Base-by-base conservation (phyloP, 2,113 vertebrate species). In the Cyanocitta stelleri region DNA sequence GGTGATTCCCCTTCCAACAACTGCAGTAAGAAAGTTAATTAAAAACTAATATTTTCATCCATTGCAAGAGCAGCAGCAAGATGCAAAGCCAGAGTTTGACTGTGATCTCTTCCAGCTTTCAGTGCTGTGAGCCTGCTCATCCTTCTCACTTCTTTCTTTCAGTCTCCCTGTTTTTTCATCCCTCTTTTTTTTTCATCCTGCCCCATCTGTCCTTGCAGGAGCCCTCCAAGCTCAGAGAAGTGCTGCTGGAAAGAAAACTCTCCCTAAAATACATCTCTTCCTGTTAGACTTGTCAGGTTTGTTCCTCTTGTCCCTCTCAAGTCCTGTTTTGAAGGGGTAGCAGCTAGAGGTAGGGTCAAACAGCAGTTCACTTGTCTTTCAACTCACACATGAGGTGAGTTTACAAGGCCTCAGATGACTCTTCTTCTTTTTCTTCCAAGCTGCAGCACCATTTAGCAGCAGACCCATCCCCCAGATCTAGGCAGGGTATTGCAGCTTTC, bases 11-110 rank as follows among this genome's bases (percentile, higher is more conserved):
- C 22, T 96, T 97, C 80, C 95, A 95, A 95, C 92, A 90, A 92
- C 82, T 51, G 86, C 76, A 85, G 66, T 71, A 81, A 90, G 96
- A 89, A 95, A 97, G 97, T 94, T 96, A 97, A 98, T 97, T 94
- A 97, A 97, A 98, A 97, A 84, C 91, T 95, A 97, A 97, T 98
- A 96, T 97, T 97, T 95, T 72, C 55, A 59, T 61, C 59, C 48
- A 66, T 68, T 43, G 76, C 62, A 93, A 96, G 92, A 94, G 68
- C 89, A 83, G 77, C 32, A 74, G 32, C 0, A 21, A 92, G 80
- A 82, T 26, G 26, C 0, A 27, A 92, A 97, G 85, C 56, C 62
- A 39, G 87, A 93, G 62, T 97, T 96, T 89, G 79, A 41, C 54
- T 51, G 19, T 51, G 44, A 86, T 93, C 52, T 87, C 56, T 97